A percentile compares a stretch with the other conserved stretches of the same genome.
These are phyloP conservation scores for Drosophila sechellia DNA, from an alignment of 1,140 invertebrate genomes.

Conservation along the genomic window DNA sequence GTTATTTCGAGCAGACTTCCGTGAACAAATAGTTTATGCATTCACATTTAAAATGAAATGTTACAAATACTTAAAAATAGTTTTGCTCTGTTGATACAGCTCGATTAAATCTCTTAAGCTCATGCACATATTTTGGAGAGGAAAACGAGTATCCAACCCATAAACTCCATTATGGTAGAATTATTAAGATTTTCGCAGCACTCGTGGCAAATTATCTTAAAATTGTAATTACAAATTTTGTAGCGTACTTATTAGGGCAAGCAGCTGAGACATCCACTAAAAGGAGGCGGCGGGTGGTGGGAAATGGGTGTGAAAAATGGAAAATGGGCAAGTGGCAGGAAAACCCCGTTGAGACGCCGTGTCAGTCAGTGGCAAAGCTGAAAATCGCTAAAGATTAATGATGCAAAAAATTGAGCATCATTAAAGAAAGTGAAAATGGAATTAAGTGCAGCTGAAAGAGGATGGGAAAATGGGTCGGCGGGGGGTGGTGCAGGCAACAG, in stretches of 20 bases:
- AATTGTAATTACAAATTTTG: slow-evolving; percentile 47
- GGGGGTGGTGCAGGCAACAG: slow-evolving; percentile 5
- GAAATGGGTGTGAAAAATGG: not conserved
- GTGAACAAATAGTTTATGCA: not conserved
- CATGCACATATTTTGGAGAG: not conserved
- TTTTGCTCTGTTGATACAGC: too few species aligned
- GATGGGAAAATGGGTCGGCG: not conserved
- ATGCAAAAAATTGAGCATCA: slow-evolving; percentile 80
- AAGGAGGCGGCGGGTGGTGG: not conserved
- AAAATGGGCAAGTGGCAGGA: not conserved
- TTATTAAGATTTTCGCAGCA: slow-evolving; percentile 17
- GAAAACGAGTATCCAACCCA: too few species aligned
- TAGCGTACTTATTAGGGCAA: slow-evolving; percentile 42
- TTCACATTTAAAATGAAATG: too few species aligned
- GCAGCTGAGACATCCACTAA: slow-evolving; percentile 21
- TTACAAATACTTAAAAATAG: not conserved
- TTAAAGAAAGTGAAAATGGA: slow-evolving; percentile 82
- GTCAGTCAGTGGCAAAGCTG: slow-evolving; percentile 71
- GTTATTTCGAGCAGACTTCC: not conserved
- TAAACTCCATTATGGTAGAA: not conserved
- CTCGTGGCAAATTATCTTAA: slow-evolving; percentile 19
- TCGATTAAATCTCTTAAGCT: not conserved
- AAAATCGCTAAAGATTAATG: slow-evolving; percentile 80
- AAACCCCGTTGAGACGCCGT: slow-evolving; percentile 48
- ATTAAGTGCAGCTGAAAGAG: slow-evolving; percentile 63